Evolutionary conservation across 2,113 vertebrate genomes (phyloP).

Genomic region (Toxotes jaculatrix): DNA sequence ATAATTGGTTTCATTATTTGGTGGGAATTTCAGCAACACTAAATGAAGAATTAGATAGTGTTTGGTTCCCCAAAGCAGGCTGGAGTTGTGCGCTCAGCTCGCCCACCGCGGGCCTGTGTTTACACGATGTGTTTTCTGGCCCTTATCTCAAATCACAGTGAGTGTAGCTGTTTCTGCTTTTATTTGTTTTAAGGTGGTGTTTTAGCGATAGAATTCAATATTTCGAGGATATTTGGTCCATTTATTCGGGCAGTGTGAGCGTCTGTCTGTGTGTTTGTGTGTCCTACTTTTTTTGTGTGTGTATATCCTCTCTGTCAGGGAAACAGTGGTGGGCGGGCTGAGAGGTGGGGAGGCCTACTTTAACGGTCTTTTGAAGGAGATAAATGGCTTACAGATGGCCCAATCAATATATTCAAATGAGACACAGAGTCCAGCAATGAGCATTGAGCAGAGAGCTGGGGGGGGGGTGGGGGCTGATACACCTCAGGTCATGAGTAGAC

Average conservation of each 20-base stretch:
- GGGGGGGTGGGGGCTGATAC: slow-evolving; percentile 37
- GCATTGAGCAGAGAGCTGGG: slow-evolving; percentile 59
- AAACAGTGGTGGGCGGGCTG: slow-evolving; percentile 79
- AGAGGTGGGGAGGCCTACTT: slow-evolving; percentile 80
- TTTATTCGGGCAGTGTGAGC: slow-evolving; percentile 16
- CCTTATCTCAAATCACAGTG: slow-evolving; percentile 70
- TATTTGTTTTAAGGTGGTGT: slow-evolving; percentile 57
- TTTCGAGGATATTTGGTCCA: slow-evolving; percentile 45
- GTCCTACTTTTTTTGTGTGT: slow-evolving; percentile 41
- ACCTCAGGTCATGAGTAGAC: slow-evolving; percentile 66
- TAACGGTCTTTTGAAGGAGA: slow-evolving; percentile 87
- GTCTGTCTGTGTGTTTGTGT: slow-evolving; percentile 6
- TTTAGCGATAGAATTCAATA: slow-evolving; percentile 47
- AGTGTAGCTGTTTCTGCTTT: slow-evolving; percentile 37
- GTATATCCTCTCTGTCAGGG: slow-evolving; percentile 65
- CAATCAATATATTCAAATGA: slow-evolving; percentile 89
- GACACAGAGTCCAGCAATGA: slow-evolving; percentile 78
- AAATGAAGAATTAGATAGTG: slow-evolving; percentile 65
- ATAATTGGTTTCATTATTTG: slow-evolving; percentile 82
- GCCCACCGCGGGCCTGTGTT: slow-evolving; percentile 51
- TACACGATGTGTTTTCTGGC: slow-evolving; percentile 43
- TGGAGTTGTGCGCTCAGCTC: slow-evolving; percentile 41
- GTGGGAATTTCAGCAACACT: slow-evolving; percentile 65
- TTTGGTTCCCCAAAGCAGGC: slow-evolving; percentile 59
- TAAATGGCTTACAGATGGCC: slow-evolving; percentile 89